Evolutionary conservation across 2,888 invertebrate species (phyloP).

Genomic region (Sepioteuthis lessoniana): DNA sequence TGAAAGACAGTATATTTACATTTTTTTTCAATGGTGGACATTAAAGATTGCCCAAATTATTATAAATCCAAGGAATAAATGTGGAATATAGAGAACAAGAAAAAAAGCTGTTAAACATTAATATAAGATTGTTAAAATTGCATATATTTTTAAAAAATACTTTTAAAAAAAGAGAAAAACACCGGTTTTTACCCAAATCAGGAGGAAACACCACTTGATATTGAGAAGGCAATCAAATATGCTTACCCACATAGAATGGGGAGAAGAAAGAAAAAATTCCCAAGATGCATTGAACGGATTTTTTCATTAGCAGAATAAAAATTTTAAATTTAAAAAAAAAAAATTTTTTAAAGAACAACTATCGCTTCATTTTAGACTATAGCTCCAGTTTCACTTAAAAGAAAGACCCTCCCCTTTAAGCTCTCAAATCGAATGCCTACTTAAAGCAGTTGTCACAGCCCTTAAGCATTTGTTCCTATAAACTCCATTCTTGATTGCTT

Average conservation of each 20-base stretch:
- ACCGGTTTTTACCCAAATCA: neutral
- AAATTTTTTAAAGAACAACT: neutral
- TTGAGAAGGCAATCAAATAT: neutral
- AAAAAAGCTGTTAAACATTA: neutral
- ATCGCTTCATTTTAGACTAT: neutral
- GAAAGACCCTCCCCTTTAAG: neutral
- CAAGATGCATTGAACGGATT: neutral
- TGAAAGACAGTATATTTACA: too few relatives aligned
- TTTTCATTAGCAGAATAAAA: neutral
- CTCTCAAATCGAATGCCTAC: neutral
- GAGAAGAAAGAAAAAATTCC: too few relatives aligned
- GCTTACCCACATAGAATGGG: neutral
- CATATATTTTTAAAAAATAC: too few relatives aligned
- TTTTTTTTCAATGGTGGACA: too few relatives aligned
- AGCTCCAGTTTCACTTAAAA: neutral
- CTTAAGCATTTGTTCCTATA: neutral
- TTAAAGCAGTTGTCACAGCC: neutral
- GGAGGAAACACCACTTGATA: neutral
- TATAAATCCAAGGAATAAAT: neutral
- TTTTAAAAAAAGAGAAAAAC: neutral
- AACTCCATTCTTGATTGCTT: conserved; percentile 50
- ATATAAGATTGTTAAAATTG: neutral
- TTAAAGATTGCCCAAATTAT: too few relatives aligned
- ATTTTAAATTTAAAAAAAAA: neutral
- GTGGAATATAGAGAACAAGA: neutral